These are phyloP conservation scores for Gopherus evgoodei DNA, from an alignment of 2,113 vertebrate species.

Conservation along the genomic window DNA sequence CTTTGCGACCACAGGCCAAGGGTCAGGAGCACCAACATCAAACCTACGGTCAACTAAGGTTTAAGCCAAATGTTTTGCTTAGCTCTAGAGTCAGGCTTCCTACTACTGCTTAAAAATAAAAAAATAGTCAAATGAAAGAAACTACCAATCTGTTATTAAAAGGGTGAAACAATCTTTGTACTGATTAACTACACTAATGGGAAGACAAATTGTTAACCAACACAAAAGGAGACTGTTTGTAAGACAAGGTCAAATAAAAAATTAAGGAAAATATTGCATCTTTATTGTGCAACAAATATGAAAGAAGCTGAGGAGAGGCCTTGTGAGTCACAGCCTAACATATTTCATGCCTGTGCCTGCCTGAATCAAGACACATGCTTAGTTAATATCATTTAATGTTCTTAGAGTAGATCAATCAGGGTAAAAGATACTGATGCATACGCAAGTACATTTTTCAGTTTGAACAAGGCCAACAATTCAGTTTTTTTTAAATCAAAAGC, in stretches of 20 bases:
- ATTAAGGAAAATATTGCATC: not conserved
- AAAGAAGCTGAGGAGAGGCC: constrained; percentile 19
- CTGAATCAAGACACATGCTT: not conserved
- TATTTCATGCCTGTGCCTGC: constrained; percentile 26
- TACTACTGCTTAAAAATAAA: not conserved
- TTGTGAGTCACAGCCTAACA: constrained; percentile 23
- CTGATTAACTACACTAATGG: not conserved
- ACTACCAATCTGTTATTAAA: not conserved
- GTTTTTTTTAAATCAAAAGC: constrained; percentile 36
- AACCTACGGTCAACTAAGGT: not conserved
- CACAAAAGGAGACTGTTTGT: not conserved
- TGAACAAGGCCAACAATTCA: not conserved
- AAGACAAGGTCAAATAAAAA: not conserved
- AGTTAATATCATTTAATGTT: not conserved
- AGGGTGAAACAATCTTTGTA: not conserved
- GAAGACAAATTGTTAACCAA: constrained; percentile 35
- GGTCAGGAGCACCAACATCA: not conserved
- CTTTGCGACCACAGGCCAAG: not conserved
- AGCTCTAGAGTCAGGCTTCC: not conserved
- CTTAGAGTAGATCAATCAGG: not conserved
- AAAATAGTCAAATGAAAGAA: not conserved
- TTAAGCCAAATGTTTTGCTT: not conserved
- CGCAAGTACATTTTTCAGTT: not conserved
- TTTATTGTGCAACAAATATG: constrained; percentile 26
- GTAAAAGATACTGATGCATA: not conserved